Percentiles rank a stretch among this genome's conserved stretches.
phyloP scores from a whole-genome alignment of 2,888 invertebrate genomes.

The Alitta virens region DNA sequence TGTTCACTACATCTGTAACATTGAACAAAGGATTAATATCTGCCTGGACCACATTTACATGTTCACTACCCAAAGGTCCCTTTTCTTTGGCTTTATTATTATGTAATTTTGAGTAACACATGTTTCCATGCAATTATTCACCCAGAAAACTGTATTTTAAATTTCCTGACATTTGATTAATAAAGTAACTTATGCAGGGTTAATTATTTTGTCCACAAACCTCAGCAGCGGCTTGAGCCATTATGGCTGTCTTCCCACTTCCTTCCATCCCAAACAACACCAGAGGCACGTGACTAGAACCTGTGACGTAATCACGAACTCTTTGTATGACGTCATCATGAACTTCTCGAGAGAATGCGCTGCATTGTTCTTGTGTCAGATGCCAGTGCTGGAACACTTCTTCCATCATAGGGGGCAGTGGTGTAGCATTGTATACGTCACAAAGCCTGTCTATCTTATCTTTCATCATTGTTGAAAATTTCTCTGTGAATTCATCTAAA shows the following conservation, averaged over 20 bases:
- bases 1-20: too few species aligned
- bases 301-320: slow-evolving; percentile 36
- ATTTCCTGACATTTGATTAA: too few species aligned
- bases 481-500: slow-evolving; percentile 37
- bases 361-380: not conserved
- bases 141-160: too few species aligned
- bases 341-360: slow-evolving; percentile 10
- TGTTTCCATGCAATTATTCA: too few species aligned
- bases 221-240: slow-evolving; percentile 42
- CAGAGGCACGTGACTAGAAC: slow-evolving; percentile 34
- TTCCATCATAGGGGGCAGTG: slow-evolving; percentile 16
- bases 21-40: too few species aligned
- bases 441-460: slow-evolving; percentile 14
- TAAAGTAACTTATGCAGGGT: too few species aligned
- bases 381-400: slow-evolving; percentile 26
- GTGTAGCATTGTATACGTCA: not conserved
- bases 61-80: too few species aligned
- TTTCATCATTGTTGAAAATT: slow-evolving; percentile 32
- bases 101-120: too few species aligned
- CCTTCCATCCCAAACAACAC: slow-evolving; percentile 45
- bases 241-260: slow-evolving; percentile 42
- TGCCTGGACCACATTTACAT: too few species aligned
- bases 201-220: too few species aligned
- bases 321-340: slow-evolving; percentile 32
- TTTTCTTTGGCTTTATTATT: too few species aligned